A percentile compares a stretch with the other conserved stretches of the same genome.
phyloP scores from a whole-genome alignment of 2,113 vertebrate species.

The Strix uralensis region DNA sequence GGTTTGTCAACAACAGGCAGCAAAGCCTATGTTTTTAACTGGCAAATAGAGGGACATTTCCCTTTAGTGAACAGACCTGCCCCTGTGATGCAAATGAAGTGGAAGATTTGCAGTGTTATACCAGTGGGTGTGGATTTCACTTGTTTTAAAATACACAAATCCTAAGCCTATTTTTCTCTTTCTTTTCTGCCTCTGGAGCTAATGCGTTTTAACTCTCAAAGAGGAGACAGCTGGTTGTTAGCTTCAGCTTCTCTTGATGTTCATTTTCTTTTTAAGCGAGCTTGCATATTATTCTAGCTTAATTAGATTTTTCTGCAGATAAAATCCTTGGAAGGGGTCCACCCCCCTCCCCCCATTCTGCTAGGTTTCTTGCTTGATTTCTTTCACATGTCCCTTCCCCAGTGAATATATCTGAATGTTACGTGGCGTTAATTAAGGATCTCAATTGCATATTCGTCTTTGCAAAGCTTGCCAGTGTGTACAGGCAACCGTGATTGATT shows the following conservation, averaged over 20 bases:
- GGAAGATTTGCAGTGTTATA: background rate
- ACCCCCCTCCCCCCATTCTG: background rate
- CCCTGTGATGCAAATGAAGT: background rate
- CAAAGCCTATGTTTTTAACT: background rate
- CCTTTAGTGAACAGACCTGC: background rate
- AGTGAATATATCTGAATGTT: slow-evolving; percentile 30
- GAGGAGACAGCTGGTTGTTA: slow-evolving; percentile 22
- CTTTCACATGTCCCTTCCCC: slow-evolving; percentile 17
- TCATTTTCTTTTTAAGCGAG: slow-evolving; percentile 11
- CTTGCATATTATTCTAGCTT: slow-evolving; percentile 32
- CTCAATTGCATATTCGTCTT: slow-evolving; percentile 36
- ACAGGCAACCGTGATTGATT: background rate
- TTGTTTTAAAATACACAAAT: slow-evolving; percentile 22
- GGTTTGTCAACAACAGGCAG: background rate
- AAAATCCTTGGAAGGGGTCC: slow-evolving; percentile 45
- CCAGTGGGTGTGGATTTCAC: background rate
- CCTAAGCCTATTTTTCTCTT: background rate
- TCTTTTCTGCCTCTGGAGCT: slow-evolving; percentile 22
- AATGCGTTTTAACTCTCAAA: background rate
- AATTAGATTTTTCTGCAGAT: slow-evolving; percentile 42
- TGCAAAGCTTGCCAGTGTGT: slow-evolving; percentile 1
- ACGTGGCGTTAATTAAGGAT: background rate
- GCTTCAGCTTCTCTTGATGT: slow-evolving; percentile 23
- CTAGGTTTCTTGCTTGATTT: slow-evolving; percentile 21
- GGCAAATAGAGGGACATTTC: background rate